phyloP scores from a whole-genome alignment of 2,113 vertebrate genomes.

The Myanophis thanlyinensis region DNA sequence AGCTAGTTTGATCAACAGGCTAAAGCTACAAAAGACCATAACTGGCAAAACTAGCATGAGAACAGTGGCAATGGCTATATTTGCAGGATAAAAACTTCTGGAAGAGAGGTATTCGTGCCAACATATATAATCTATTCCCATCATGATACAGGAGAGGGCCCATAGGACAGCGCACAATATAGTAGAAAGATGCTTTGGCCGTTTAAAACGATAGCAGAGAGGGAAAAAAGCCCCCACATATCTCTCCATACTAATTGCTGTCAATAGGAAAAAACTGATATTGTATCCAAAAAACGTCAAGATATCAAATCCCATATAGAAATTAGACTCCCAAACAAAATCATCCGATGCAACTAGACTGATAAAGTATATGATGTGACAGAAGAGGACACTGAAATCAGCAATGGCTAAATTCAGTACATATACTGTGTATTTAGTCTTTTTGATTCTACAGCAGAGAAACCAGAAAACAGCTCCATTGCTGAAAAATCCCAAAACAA shows the following conservation, averaged over 20 bases:
- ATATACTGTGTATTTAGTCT: conserved; percentile 54
- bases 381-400: conserved; percentile 50
- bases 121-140: conserved; percentile 41
- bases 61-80: not conserved
- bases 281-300: conserved; percentile 48
- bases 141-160: conserved; percentile 42
- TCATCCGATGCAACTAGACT: not conserved
- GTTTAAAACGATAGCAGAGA: conserved; percentile 46
- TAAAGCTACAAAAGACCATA: conserved; percentile 51
- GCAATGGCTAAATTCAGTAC: conserved; percentile 42
- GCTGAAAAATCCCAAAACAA: conserved; percentile 38
- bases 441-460: conserved; percentile 52
- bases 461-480: conserved; percentile 57
- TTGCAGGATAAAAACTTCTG: not conserved
- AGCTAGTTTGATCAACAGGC: conserved; percentile 42
- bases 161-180: conserved; percentile 35
- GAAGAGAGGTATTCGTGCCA: not conserved
- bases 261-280: conserved; percentile 57
- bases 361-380: conserved; percentile 22
- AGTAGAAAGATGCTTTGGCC: conserved; percentile 54
- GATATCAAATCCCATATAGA: not conserved
- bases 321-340: rapidly evolving
- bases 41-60: conserved; percentile 33
- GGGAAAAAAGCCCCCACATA: conserved; percentile 53
- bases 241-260: conserved; percentile 52